A percentile compares a stretch with the other conserved stretches of the same genome.
Evolutionary conservation across 2,888 invertebrate genomes (phyloP).

Genomic region (Sinhomidia bicolor): DNA sequence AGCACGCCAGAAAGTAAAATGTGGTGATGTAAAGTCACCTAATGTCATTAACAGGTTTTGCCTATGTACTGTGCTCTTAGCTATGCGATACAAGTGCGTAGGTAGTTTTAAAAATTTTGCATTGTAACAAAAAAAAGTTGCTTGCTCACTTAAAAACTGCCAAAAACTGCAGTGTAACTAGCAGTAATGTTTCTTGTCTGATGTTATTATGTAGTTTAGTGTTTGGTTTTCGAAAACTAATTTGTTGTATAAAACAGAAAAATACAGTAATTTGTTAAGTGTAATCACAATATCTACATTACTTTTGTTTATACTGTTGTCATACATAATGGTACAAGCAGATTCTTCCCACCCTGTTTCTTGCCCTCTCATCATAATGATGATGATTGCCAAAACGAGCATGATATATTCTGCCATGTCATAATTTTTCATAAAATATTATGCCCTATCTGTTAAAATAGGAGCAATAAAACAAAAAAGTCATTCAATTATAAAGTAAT

Average conservation of each 20-base stretch:
- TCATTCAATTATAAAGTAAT: constrained; percentile 44
- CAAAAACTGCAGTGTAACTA: not conserved
- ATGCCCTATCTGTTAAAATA: not conserved
- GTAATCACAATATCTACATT: not conserved
- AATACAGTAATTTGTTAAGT: not conserved
- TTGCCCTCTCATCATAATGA: not conserved
- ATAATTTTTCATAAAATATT: not conserved
- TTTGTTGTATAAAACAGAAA: not conserved
- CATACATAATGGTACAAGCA: not conserved
- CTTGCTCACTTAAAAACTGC: not conserved
- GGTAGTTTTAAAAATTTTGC: not conserved
- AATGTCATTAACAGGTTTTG: constrained; percentile 68
- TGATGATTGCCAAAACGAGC: not conserved
- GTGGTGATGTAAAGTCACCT: not conserved
- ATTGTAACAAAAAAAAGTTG: not conserved
- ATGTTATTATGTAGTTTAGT: not conserved
- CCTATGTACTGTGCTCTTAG: not conserved
- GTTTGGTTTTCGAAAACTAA: not conserved
- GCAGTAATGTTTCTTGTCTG: not conserved
- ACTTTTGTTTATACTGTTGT: not conserved
- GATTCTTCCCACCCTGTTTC: constrained; percentile 55
- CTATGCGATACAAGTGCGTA: not conserved
- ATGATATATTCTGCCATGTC: not conserved
- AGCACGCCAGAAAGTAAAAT: not conserved
- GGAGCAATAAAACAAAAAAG: not conserved